Conservation (phyloP, 1,140 invertebrate species). For the Sarcophaga bullata region DNA sequence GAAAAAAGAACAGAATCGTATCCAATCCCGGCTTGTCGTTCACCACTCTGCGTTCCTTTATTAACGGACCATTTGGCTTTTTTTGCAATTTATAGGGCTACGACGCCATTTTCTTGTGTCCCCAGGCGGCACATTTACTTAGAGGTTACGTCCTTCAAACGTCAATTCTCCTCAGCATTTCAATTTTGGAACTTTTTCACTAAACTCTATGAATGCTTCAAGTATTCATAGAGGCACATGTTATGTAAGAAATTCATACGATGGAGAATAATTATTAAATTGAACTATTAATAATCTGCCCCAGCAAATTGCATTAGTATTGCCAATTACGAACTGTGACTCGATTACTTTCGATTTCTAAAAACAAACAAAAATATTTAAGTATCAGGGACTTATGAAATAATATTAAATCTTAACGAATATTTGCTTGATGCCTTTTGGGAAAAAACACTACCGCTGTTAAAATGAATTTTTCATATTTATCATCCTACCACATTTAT, state of each 20-base stretch:
- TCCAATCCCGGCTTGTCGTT: slow-evolving; percentile 55
- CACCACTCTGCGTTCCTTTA: slow-evolving; percentile 51
- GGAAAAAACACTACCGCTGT: slow-evolving; percentile 58
- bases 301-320: slow-evolving; percentile 61
- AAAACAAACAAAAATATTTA: slow-evolving; percentile 12
- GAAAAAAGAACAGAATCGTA: slow-evolving; percentile 51
- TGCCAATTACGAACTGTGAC: slow-evolving; percentile 55
- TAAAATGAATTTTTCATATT: slow-evolving; percentile 44
- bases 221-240: slow-evolving; percentile 67
- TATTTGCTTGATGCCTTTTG: slow-evolving; percentile 45
- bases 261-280: slow-evolving; percentile 53
- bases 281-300: slow-evolving; percentile 49
- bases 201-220: slow-evolving; percentile 53
- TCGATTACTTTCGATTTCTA: slow-evolving; percentile 44
- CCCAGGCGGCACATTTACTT: slow-evolving; percentile 57
- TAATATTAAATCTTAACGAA: slow-evolving; percentile 50
- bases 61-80: slow-evolving; percentile 48
- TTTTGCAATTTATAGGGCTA: slow-evolving; percentile 56
- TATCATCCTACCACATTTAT: slow-evolving; percentile 49
- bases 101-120: slow-evolving; percentile 48
- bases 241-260: slow-evolving; percentile 66
- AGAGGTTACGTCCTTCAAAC: slow-evolving; percentile 51
- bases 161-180: slow-evolving; percentile 48
- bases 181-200: slow-evolving; percentile 56
- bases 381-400: neutral